These are phyloP conservation scores for Psittacula derbiana DNA, from an alignment of 2,797 vertebrate genomes.

Conservation along the genomic window DNA sequence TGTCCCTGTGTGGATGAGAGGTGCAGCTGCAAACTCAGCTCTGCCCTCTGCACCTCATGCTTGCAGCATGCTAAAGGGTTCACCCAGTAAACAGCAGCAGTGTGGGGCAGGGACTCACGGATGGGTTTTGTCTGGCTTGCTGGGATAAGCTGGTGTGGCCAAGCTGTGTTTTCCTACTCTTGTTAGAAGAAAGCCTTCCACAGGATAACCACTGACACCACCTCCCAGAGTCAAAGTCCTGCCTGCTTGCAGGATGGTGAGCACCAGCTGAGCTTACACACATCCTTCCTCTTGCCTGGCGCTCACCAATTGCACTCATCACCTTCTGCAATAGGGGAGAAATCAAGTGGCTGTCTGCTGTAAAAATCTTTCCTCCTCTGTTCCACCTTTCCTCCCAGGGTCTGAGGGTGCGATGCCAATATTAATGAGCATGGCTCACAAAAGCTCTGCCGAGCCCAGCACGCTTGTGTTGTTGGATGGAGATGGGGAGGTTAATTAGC, in stretches of 20 bases:
- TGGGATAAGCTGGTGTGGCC: not conserved
- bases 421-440: fast-evolving
- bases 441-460: not conserved
- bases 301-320: fast-evolving
- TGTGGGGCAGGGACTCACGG: not conserved
- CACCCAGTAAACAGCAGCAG: not conserved
- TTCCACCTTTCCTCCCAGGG: not conserved
- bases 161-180: not conserved
- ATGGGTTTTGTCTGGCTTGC: not conserved
- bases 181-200: not conserved
- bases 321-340: fast-evolving
- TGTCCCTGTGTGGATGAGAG: not conserved
- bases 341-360: not conserved
- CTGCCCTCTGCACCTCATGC: not conserved
- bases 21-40: not conserved
- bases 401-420: not conserved
- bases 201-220: not conserved
- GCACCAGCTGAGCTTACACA: fast-evolving
- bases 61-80: fast-evolving
- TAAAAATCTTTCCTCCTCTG: not conserved
- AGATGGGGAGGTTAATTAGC: not conserved
- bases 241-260: fast-evolving
- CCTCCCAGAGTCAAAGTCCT: fast-evolving
- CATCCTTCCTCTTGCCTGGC: not conserved
- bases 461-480: fast-evolving